A percentile compares a stretch with the other conserved stretches of the same genome.
These are phyloP conservation scores for Pocillopora verrucosa DNA, from an alignment of 64 coral and sea anemone species.

Conservation along the genomic window DNA sequence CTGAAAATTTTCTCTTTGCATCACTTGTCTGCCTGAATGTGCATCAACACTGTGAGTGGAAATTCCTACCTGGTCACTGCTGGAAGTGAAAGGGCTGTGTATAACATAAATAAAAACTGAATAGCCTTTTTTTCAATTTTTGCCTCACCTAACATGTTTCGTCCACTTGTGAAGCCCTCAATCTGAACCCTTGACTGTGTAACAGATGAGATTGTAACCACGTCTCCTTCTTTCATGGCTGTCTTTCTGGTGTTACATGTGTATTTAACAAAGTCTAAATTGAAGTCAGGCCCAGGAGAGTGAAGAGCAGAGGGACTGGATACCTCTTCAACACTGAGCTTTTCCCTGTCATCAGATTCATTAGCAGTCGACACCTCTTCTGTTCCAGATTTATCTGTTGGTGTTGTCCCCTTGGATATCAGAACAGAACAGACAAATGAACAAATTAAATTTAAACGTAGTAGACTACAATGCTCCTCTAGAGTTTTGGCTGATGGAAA, in stretches of 20 bases:
- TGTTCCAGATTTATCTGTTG: slow-evolving; percentile 11
- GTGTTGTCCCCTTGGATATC: not conserved
- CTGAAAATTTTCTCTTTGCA: too few relatives aligned
- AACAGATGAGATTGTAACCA: slow-evolving; percentile 85
- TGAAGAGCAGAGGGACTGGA: slow-evolving; percentile 3
- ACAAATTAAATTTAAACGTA: not conserved
- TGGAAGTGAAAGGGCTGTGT: too few relatives aligned
- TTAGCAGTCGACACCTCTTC: not conserved
- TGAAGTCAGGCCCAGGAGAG: slow-evolving; percentile 30
- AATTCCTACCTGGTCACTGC: too few relatives aligned
- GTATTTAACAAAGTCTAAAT: slow-evolving; percentile 76
- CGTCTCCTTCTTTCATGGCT: slow-evolving; percentile 77
- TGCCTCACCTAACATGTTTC: slow-evolving; percentile 75
- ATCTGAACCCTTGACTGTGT: slow-evolving; percentile 78
- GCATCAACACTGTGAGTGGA: too few relatives aligned
- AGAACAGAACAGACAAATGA: not conserved
- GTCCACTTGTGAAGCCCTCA: slow-evolving; percentile 71
- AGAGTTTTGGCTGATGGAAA: too few relatives aligned
- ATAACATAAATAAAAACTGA: too few relatives aligned
- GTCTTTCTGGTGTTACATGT: slow-evolving; percentile 80
- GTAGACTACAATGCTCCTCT: not conserved
- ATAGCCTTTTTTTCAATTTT: not conserved
- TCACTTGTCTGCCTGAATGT: too few relatives aligned
- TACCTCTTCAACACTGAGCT: not conserved
- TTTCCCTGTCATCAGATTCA: slow-evolving; percentile 31